Base-by-base conservation (phyloP, 2,797 vertebrate genomes). In the Philypnodon macrostomus region DNA sequence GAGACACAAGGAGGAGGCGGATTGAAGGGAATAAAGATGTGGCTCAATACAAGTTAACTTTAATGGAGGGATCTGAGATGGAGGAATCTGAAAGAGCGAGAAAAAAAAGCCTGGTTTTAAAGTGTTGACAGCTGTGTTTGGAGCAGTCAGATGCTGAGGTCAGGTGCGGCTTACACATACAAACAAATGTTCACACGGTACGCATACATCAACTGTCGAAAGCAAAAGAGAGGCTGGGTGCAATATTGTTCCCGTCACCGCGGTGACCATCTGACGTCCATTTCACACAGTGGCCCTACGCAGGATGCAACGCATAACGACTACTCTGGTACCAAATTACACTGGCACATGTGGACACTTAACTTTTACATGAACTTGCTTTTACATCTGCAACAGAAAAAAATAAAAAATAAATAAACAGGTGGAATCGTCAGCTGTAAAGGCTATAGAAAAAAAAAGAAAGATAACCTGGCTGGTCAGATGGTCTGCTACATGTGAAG, bases 91-190 rank as follows among this genome's bases (percentile, higher is more conserved):
- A 34, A 19, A 16, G 41, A 15, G 42, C 8, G 21, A 14, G n/a
- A 4, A 2, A 13, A 10, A 34, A 33, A 42, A 30, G 47, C 37
- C 23, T 16, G 27, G 7, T 29, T 47, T 49, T 61, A 46, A 84
- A 82, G 85, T 75, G 78, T 59, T 84, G 82, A 81, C 85, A 87
- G 86, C 84, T 86, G 80, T 78, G 77, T 79, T 77, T 76, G 64
- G 41, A 58, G 56, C 37, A 70, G 75, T 73, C 68, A 63, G 78
- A 77, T 73, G 75, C 63, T 35, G 58, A 72, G 86, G 85, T 87
- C 84, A 84, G 75, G 63, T 73, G 76, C 52, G 47, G 41, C 68
- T 15, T 24, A 26, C 46, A 67, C 61, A 63, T 67, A 57, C 61
- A 79, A 53, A 77, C 80, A 81, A 63, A 61, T 21, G 45, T 41